Evolutionary conservation across 2,888 invertebrate species (phyloP), one percentile per base, ranked within the genome.

Genomic region (Orchesella flavescens): DNA sequence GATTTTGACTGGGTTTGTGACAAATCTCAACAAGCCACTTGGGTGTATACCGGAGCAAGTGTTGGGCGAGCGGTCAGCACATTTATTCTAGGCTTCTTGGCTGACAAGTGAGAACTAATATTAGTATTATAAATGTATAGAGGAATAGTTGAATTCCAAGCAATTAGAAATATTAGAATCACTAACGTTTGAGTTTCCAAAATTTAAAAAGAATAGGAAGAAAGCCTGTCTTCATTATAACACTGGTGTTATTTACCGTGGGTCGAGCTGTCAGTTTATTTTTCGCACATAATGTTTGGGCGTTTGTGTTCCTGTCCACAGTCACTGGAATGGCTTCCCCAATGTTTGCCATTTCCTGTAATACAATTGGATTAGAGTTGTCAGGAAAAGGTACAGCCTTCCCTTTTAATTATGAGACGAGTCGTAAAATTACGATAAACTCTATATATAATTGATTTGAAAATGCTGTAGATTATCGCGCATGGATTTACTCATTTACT

Each of bases 1-100:
- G 90, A 91, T 84, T 91, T 92, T 89, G 88, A 92, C 89, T 93
- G 93, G 93, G 92, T 93, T 19, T 93, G 93, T 88, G 91, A 91
- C 55, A 90, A 91, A 87, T 90, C 91, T 85, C 89, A 92, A 86
- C 91, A 91, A 86, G 91, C 92, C 76, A 91, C 92, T 79, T 92
- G 92, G 89, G 90, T 91, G 53, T 91, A 93, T 87, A 92, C 92
- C 63, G 90, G 34, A 13, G 24, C 1, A 12, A 55, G 34, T 17
- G 34, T 76, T 9, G 86, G 85, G 17, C 61, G 74, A 10, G 86
- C 84, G 13, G 17, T 86, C 12, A 86, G 87, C 2, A 85, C 86
- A 12, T 71, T 87, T 71, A 0, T 86, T n/a, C 83, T 86, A 46
- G 87, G 87, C 1, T 73, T 77, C 46, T 24, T 80, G 1, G 84